Base-by-base conservation (phyloP, 1,140 invertebrate species). In the Stenopsyche tienmushanensis region DNA sequence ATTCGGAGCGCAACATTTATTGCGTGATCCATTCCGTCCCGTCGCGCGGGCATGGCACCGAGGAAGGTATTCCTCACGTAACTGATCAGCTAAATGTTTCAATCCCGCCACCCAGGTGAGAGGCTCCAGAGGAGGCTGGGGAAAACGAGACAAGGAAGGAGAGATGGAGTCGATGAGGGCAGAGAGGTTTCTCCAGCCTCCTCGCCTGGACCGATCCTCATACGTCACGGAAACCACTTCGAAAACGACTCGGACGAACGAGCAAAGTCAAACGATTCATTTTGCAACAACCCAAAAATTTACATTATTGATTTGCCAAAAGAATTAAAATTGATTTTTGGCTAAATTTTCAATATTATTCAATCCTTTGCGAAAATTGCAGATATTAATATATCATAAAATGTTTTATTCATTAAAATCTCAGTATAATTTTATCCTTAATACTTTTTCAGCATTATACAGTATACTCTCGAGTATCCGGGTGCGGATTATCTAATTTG, bases 21-120 rank as follows among this genome's bases (percentile, higher is more conserved):
- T 7, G 29, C 29, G 29, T 34, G 44, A 47, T 47, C 24, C 42
- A 62, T 8, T 62, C 45, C 42, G 59, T 29, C 62, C 50, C 62
- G 23, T 44, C 24, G 24, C 24, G 21, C 41, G 18, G 45, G 50
- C 39, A 41, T 21, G 52, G 13, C 55, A 18, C 57, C 18, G 18
- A 15, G 17, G 44, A 13, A 47, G 57, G 57, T 47, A 60, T 60
- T 60, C 57, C 29, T 55, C 64, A 54, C 64, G 64, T 65, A 65
- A 65, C 64, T 65, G 64, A 65, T 50, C 64, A 65, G 64, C 57
- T 21, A 39, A 65, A 65, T 65, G 64, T 65, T 65, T 65, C 64
- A 65, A 65, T 65, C 64, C 26, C 63, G 63, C 64, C 64, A 65
- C 64, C 64, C 64, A 65, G 44, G 54, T 34, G 64, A 50, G 15